Base-by-base conservation (phyloP, 1,140 invertebrate genomes). In the Andricus grossulariae region DNA sequence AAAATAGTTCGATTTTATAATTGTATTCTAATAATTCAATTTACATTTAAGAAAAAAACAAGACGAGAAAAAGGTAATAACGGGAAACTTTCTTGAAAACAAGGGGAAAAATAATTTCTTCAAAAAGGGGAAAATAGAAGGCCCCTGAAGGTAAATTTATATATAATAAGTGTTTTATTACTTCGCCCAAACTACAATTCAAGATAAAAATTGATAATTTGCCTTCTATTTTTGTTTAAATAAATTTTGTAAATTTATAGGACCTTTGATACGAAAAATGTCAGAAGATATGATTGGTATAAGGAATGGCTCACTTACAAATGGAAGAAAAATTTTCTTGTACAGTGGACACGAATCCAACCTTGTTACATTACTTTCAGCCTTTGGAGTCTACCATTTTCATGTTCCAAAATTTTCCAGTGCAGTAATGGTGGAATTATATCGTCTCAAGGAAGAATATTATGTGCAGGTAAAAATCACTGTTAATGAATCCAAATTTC, bases 371-470 rank as follows among this genome's bases (percentile, higher is more conserved):
- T 66, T 66, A 66, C 21, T 66, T 39, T 66, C 57, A 16, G 11
- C 25, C 15, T 15, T 66, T 66, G 57, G 57, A 39, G 13, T 66
- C 8, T 39, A 39, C 39, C 32, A 66, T 4, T 66, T 66, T 11
- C 25, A 66, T 25, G 39, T 66, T 13, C 57, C 57, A 16, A 16
- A 66, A n/a, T 66, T 66, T 66, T 66, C 57, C 3, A 66, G 57
- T 39, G 57, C 57, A 66, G 39, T 66, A 45, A 39, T 66, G 3
- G 16, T 66, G 1, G 57, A 66, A 39, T 39, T 66, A 13, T 39
- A 66, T 32, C 32, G 16, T 15, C n/a, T 39, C 5, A 66, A 66
- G 13, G 15, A 39, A 25, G 13, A 66, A 3, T 16, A 66, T 39
- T 39, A 16, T 5, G 25, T 66, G n/a, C 25, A 66, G 57, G 57